Conservation (phyloP, 1,140 invertebrate genomes). For the Hylaeus anthracinus region DNA sequence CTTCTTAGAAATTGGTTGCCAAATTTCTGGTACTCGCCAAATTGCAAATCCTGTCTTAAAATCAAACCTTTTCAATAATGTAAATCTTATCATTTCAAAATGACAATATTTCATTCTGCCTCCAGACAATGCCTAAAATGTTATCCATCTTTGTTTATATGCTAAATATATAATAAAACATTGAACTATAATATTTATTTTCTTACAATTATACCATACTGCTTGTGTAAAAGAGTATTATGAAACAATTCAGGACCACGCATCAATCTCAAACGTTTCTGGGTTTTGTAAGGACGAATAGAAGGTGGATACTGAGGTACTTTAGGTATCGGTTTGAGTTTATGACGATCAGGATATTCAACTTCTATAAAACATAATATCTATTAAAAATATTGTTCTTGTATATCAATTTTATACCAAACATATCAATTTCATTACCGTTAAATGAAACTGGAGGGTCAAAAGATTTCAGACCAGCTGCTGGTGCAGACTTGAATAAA, state of each 20-base stretch:
- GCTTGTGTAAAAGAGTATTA: constrained; percentile 91
- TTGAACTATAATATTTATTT: not conserved
- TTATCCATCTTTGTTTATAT: not conserved
- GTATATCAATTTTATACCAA: not conserved
- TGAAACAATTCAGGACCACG: constrained; percentile 93
- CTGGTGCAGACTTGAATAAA: constrained; percentile 54
- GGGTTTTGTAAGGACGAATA: constrained; percentile 90
- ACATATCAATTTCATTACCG: constrained; percentile 74
- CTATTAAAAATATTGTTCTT: not conserved
- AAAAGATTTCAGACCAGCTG: constrained; percentile 84
- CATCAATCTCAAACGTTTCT: constrained; percentile 90
- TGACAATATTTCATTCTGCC: constrained; percentile 90
- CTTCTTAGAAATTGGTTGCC: constrained; percentile 97
- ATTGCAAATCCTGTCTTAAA: constrained; percentile 93
- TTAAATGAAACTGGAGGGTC: constrained; percentile 82
- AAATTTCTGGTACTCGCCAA: constrained; percentile 96
- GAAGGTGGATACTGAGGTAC: constrained; percentile 86
- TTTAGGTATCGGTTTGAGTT: constrained; percentile 86
- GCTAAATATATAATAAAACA: not conserved
- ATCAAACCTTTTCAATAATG: constrained; percentile 89
- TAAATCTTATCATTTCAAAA: constrained; percentile 93
- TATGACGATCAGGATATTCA: constrained; percentile 87
- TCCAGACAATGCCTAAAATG: constrained; percentile 87
- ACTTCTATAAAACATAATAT: constrained; percentile 82
- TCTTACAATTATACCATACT: constrained; percentile 94